Percentiles rank a stretch among this genome's conserved stretches.
Conservation (phyloP, 2,888 invertebrate genomes). For the Pherbina coryleti region DNA sequence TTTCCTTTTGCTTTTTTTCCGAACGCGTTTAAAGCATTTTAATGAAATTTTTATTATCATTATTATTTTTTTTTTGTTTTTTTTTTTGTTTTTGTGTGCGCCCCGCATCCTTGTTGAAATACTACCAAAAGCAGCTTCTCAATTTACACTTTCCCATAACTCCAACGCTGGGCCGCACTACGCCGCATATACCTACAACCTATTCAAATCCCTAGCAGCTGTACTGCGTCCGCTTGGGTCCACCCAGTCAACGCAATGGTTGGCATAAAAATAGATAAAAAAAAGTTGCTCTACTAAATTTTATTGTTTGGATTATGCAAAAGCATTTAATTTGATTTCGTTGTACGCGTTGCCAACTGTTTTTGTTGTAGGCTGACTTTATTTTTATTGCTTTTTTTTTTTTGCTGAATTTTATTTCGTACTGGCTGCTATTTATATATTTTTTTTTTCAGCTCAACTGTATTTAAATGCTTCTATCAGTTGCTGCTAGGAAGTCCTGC, state of each 20-base stretch:
- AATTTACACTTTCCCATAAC: too few relatives aligned
- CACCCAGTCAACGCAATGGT: neutral
- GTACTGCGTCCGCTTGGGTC: neutral
- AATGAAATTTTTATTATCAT: too few relatives aligned
- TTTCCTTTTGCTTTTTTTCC: too few relatives aligned
- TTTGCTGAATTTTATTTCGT: neutral
- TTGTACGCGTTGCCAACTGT: constrained; percentile 8
- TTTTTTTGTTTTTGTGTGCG: too few relatives aligned
- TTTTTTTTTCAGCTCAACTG: too few relatives aligned
- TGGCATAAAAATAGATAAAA: neutral
- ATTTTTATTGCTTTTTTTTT: constrained; percentile 3
- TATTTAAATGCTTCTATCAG: too few relatives aligned
- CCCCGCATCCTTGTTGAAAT: too few relatives aligned
- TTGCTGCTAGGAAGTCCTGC: neutral
- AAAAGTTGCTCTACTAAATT: neutral
- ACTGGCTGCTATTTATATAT: too few relatives aligned
- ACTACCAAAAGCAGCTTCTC: too few relatives aligned
- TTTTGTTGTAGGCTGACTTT: neutral
- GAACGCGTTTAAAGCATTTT: too few relatives aligned
- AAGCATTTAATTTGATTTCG: constrained; percentile 32
- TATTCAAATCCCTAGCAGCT: neutral
- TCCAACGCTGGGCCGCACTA: too few relatives aligned
- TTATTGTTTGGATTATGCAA: constrained; percentile 32
- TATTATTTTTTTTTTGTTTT: too few relatives aligned
- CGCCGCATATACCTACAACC: neutral